A percentile compares a stretch with the other conserved stretches of the same genome.
Evolutionary conservation across 2,113 vertebrate genomes (phyloP).

Genomic region (Donacobius atricapilla): DNA sequence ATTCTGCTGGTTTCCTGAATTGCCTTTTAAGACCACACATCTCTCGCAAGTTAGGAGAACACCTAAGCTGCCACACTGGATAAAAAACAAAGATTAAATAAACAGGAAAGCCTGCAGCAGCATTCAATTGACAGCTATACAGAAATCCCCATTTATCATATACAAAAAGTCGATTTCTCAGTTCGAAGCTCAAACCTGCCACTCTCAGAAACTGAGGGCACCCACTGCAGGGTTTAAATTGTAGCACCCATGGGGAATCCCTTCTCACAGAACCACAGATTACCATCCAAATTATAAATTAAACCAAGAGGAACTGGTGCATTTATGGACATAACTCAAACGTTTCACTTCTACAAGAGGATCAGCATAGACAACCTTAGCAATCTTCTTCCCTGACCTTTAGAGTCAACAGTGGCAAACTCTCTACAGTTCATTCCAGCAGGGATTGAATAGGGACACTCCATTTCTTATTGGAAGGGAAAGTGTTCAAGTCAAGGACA

Average conservation of each 20-base stretch:
- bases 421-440: neutral
- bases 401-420: neutral
- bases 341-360: neutral
- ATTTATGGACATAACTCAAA: neutral
- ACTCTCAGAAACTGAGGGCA: neutral
- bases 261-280: neutral
- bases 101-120: neutral
- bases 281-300: neutral
- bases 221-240: neutral
- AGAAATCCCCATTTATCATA: neutral
- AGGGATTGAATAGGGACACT: neutral
- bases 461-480: neutral
- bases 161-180: neutral
- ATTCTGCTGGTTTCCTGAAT: neutral
- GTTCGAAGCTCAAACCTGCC: neutral
- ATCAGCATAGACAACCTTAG: neutral
- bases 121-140: neutral
- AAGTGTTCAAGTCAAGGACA: neutral
- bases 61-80: neutral
- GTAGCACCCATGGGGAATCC: accelerated
- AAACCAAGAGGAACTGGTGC: neutral
- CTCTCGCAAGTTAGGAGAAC: neutral
- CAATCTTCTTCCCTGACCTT: neutral
- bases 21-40: neutral
- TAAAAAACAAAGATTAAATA: neutral